phyloP scores from a whole-genome alignment of 2,113 vertebrate genomes.

The Microtus montanus region DNA sequence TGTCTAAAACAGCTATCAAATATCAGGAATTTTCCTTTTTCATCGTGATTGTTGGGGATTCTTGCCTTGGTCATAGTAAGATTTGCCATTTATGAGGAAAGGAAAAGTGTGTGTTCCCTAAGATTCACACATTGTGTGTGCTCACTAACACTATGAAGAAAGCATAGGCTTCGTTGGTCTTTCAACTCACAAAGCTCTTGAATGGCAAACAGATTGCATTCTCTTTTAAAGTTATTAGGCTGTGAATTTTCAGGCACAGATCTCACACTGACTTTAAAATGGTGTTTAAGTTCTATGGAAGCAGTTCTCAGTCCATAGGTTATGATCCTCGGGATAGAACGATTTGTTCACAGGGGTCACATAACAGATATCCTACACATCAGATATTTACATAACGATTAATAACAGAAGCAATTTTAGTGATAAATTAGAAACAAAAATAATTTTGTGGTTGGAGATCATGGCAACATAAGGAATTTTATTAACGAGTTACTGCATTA shows the following conservation, averaged over 20 bases:
- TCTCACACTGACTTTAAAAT: background rate
- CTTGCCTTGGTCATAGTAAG: background rate
- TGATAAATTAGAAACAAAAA: background rate
- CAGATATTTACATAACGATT: background rate
- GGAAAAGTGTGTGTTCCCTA: background rate
- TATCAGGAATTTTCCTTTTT: background rate
- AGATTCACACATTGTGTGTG: background rate
- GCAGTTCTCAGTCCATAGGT: background rate
- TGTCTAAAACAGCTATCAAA: background rate
- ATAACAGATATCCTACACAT: background rate
- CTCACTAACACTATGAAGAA: background rate
- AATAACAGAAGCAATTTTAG: background rate
- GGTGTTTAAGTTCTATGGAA: rapidly evolving
- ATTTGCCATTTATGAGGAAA: background rate
- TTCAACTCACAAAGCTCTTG: background rate
- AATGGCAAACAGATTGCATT: background rate
- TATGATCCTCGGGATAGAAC: too few species aligned
- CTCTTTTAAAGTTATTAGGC: background rate
- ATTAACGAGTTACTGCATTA: background rate
- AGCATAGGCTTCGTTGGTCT: rapidly evolving
- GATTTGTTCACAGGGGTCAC: background rate
- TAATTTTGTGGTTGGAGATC: background rate
- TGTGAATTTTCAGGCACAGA: background rate
- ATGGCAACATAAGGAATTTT: background rate
- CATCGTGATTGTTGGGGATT: background rate